Conservation (phyloP, 2,113 vertebrate genomes). For the Mystacornis crossleyi region DNA sequence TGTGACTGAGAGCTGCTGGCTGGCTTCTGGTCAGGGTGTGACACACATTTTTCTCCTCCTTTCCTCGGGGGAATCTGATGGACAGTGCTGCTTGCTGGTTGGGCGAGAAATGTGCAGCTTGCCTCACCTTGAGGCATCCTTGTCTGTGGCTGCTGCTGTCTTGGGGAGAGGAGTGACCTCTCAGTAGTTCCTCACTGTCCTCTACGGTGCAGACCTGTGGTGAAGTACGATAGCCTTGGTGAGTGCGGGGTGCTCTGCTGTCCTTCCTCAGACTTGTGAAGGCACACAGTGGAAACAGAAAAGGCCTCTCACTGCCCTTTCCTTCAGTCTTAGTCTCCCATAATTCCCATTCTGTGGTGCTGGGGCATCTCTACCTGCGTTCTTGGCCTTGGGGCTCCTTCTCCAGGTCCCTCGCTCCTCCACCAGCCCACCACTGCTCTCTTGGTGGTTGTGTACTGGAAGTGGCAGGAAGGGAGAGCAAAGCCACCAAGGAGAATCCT, state of each 20-base stretch:
- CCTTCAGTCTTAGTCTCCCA: background rate
- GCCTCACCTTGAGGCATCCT: background rate
- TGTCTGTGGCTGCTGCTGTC: background rate
- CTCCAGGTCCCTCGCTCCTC: background rate
- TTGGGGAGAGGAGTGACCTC: background rate
- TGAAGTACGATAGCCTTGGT: background rate
- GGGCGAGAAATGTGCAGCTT: background rate
- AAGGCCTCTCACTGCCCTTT: background rate
- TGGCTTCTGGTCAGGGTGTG: background rate
- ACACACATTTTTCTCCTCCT: background rate
- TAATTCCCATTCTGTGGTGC: background rate
- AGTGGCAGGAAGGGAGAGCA: background rate
- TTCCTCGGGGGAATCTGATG: background rate
- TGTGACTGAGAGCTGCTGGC: background rate
- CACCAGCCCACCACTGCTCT: background rate
- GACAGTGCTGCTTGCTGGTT: background rate
- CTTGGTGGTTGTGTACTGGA: background rate
- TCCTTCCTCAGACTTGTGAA: background rate
- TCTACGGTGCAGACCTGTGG: background rate
- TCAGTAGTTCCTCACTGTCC: background rate
- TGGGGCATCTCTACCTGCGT: background rate
- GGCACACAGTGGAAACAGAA: rapidly evolving
- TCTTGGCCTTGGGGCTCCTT: background rate
- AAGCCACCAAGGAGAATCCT: background rate
- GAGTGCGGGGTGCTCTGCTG: background rate